A percentile compares a stretch with the other conserved stretches of the same genome.
These are phyloP conservation scores for Cochlearius cochlearius DNA, from an alignment of 2,113 vertebrate species.

Conservation along the genomic window DNA sequence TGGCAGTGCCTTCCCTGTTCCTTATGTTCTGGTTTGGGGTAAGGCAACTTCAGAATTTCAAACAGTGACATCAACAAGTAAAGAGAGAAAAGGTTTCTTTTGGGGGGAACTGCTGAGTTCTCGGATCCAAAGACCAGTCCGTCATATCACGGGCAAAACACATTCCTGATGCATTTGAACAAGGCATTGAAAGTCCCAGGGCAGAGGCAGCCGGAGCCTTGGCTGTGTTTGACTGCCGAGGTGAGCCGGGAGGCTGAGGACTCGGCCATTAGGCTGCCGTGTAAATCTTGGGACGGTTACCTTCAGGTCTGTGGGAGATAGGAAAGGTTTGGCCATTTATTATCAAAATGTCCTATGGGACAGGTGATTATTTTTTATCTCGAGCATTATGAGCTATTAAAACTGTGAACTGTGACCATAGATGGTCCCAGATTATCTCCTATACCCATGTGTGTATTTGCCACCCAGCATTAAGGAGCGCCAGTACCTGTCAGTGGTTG, in stretches of 20 bases:
- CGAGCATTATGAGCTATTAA: neutral
- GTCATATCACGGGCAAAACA: neutral
- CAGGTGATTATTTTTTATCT: neutral
- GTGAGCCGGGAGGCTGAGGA: neutral
- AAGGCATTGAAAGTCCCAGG: neutral
- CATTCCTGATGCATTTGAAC: neutral
- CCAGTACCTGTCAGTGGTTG: neutral
- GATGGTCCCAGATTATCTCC: neutral
- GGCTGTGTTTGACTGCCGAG: fast-evolving
- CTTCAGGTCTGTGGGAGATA: neutral
- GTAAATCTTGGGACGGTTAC: neutral
- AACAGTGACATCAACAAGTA: neutral
- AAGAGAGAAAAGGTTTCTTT: neutral
- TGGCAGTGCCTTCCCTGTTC: too few species aligned
- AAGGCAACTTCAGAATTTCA: neutral
- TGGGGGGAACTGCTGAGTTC: neutral
- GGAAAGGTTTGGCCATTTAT: neutral
- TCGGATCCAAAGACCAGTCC: fast-evolving
- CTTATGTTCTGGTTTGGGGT: neutral
- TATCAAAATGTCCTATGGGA: neutral
- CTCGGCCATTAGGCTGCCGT: fast-evolving
- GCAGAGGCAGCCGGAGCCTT: neutral
- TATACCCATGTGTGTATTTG: neutral
- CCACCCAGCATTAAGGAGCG: neutral
- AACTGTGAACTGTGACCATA: neutral